These are phyloP conservation scores for Cantharis rustica DNA, from an alignment of 2,888 invertebrate species.

Conservation along the genomic window DNA sequence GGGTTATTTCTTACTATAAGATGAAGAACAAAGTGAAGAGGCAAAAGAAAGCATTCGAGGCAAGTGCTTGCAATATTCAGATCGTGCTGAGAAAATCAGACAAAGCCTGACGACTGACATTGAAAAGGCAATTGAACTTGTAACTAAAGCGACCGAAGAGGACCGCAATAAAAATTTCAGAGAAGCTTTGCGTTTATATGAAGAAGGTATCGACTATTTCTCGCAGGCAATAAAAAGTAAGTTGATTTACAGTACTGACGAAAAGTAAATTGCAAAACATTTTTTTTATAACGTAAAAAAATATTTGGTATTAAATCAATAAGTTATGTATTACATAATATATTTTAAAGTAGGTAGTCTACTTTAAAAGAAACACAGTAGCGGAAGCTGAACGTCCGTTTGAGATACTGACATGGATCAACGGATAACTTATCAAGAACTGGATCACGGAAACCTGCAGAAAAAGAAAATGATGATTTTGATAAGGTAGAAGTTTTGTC, in stretches of 20 bases:
- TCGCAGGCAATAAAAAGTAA: slow-evolving; percentile 65
- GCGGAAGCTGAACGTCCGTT: no score
- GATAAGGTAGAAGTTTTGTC: no score
- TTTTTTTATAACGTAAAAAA: no score
- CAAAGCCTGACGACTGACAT: slow-evolving; percentile 85
- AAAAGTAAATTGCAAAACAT: no score
- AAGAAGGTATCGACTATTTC: background rate
- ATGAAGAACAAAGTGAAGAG: slow-evolving; percentile 96
- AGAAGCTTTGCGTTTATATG: background rate
- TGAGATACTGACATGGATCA: no score
- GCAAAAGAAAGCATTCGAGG: slow-evolving; percentile 95
- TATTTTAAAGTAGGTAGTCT: no score
- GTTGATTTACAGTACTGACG: slow-evolving; percentile 39
- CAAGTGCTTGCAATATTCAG: slow-evolving; percentile 93
- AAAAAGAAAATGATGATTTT: no score
- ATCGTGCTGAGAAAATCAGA: slow-evolving; percentile 96
- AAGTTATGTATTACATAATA: no score
- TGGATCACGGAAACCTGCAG: no score
- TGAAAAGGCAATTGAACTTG: slow-evolving; percentile 88
- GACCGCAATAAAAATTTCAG: background rate
- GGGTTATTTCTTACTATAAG: slow-evolving; percentile 51
- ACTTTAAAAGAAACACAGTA: no score
- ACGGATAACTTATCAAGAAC: no score
- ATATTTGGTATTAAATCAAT: no score
- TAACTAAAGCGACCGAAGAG: background rate